A percentile compares a stretch with the other conserved stretches of the same genome.
Evolutionary conservation across 2,888 invertebrate species (phyloP).

Genomic region (Quadriops clusia): DNA sequence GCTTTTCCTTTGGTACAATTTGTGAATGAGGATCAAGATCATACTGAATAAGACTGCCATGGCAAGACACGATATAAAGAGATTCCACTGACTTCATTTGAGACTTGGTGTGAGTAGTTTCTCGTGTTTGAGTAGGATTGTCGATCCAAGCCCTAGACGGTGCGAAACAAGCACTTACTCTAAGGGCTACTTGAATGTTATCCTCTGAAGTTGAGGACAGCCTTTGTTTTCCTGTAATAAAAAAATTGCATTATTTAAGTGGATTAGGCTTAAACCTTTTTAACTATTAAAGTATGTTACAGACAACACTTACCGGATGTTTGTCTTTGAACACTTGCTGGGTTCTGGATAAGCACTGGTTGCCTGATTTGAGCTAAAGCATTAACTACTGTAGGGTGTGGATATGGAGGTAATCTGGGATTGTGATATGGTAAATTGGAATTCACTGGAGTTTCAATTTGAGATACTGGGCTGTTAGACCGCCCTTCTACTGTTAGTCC

Average conservation of each 20-base stretch:
- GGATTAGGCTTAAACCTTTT: not conserved
- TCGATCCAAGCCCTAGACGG: conserved; percentile 60
- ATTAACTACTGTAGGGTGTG: conserved; percentile 65
- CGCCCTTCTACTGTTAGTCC: conserved; percentile 65
- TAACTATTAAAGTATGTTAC: conserved; percentile 1
- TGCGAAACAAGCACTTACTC: conserved; percentile 72
- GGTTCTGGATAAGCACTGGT: conserved; percentile 41
- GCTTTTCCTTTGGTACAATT: conserved; percentile 67
- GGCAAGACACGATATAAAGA: conserved; percentile 81
- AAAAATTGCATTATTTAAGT: conserved; percentile 1
- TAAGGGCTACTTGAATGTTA: conserved; percentile 53
- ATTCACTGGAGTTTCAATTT: conserved; percentile 31
- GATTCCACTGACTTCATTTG: conserved; percentile 59
- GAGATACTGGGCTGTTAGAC: conserved; percentile 56
- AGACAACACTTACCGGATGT: conserved; percentile 37
- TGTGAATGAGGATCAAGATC: conserved; percentile 68
- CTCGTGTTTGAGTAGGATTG: conserved; percentile 28
- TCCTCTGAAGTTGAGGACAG: conserved; percentile 58
- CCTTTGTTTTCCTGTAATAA: conserved; percentile 48
- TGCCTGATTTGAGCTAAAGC: conserved; percentile 82
- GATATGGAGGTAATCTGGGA: conserved; percentile 84
- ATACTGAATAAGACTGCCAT: conserved; percentile 79
- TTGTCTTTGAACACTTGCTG: conserved; percentile 38
- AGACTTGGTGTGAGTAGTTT: conserved; percentile 27
- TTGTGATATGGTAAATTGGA: conserved; percentile 63